These are phyloP conservation scores for Cordilura impudica DNA, from an alignment of 2,888 invertebrate species.

Conservation along the genomic window DNA sequence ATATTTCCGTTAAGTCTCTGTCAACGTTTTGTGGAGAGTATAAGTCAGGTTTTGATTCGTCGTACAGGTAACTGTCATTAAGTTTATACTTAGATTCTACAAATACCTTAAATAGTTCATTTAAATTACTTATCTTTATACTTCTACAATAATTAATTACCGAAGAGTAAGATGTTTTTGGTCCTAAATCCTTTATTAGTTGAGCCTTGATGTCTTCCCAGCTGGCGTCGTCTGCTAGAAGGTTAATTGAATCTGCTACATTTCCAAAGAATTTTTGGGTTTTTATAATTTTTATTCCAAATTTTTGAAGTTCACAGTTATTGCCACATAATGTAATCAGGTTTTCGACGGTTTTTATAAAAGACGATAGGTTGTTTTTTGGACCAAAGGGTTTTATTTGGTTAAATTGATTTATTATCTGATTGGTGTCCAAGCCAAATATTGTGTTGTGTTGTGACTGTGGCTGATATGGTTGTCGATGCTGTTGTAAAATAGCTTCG, in stretches of 20 bases:
- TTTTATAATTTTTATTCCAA: slow-evolving; percentile 33
- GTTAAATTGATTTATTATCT: slow-evolving; percentile 25
- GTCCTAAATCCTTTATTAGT: slow-evolving; percentile 1
- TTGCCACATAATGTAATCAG: slow-evolving; percentile 4
- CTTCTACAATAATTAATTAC: slow-evolving; percentile 24
- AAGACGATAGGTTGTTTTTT: slow-evolving; percentile 29
- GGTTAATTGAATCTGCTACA: no score
- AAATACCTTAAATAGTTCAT: slow-evolving; percentile 26
- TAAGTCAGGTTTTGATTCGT: slow-evolving; percentile 13
- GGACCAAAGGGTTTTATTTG: slow-evolving; percentile 23
- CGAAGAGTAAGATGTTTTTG: neutral
- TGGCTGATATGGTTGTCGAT: neutral
- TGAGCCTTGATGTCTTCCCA: neutral
- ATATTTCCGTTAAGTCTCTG: slow-evolving; percentile 21
- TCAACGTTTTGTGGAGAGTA: slow-evolving; percentile 11
- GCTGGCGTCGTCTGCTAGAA: slow-evolving; percentile 1
- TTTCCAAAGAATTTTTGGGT: slow-evolving; percentile 20
- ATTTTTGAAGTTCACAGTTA: slow-evolving; percentile 19
- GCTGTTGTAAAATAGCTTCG: slow-evolving; percentile 20
- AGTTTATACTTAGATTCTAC: slow-evolving; percentile 36
- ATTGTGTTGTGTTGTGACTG: neutral
- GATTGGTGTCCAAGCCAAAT: neutral
- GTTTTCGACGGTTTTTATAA: slow-evolving; percentile 27
- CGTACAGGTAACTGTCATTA: slow-evolving; percentile 18
- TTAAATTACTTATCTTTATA: slow-evolving; percentile 38